A percentile compares a stretch with the other conserved stretches of the same genome.
These are phyloP conservation scores for Hylomyscus alleni DNA, from an alignment of 2,797 vertebrate species.

Conservation along the genomic window DNA sequence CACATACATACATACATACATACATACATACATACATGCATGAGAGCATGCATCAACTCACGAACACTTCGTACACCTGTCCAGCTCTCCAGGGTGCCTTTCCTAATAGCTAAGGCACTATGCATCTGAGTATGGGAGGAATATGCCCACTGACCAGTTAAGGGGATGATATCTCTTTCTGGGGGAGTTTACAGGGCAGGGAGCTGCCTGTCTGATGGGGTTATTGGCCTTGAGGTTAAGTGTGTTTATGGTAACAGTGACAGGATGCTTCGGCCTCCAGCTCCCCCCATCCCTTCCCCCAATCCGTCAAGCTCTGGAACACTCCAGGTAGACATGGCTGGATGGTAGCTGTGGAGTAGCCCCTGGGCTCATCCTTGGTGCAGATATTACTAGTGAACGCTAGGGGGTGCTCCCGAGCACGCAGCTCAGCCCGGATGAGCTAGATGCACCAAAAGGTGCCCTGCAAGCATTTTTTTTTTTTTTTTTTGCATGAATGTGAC, in stretches of 20 bases:
- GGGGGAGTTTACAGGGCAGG: neutral
- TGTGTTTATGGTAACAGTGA: neutral
- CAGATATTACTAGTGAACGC: neutral
- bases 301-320: neutral
- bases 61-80: neutral
- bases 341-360: neutral
- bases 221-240: neutral
- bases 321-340: neutral
- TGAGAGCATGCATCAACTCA: neutral
- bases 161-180: neutral
- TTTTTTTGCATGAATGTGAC: neutral
- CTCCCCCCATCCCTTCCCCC: neutral
- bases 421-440: neutral
- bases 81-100: neutral
- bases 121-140: neutral
- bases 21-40: neutral
- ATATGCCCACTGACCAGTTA: neutral
- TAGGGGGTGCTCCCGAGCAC: neutral
- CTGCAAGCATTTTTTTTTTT: neutral
- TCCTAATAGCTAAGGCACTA: neutral
- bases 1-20: neutral
- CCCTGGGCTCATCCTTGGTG: neutral
- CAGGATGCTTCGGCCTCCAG: neutral
- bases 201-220: neutral
- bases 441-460: neutral